These are phyloP conservation scores for Crepidodera aurea DNA, from an alignment of 2,888 invertebrate species.

Conservation along the genomic window DNA sequence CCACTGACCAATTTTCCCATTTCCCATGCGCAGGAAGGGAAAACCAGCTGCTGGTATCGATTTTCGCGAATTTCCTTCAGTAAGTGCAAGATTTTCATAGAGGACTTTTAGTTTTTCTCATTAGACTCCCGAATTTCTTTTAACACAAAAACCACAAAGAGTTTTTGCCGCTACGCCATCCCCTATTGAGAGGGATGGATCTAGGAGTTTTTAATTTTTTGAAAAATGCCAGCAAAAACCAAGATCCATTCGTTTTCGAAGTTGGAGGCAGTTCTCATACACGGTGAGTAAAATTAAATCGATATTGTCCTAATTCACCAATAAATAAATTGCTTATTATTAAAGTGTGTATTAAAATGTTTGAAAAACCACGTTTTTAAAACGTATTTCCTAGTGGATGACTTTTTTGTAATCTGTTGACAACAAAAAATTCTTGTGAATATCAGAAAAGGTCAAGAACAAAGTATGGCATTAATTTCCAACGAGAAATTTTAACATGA, in stretches of 20 bases:
- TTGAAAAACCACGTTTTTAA: too few species aligned
- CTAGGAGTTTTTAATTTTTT: constrained; percentile 29
- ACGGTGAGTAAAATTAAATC: constrained; percentile 32
- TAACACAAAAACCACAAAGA: constrained; percentile 15
- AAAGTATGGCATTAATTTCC: too few species aligned
- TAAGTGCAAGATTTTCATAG: constrained; percentile 11
- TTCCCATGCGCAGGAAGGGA: constrained; percentile 17
- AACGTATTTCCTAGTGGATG: too few species aligned
- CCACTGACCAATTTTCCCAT: constrained; percentile 5
- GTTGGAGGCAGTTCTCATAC: constrained; percentile 37
- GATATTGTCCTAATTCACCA: too few species aligned
- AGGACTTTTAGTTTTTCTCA: constrained; percentile 14
- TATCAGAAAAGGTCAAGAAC: too few species aligned
- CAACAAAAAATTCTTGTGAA: too few species aligned
- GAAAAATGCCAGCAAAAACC: constrained; percentile 37
- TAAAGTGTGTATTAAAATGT: too few species aligned
- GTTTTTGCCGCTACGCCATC: constrained; percentile 32
- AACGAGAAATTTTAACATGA: too few species aligned
- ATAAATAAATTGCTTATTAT: too few species aligned
- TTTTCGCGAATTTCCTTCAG: constrained; percentile 7
- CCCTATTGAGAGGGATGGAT: constrained; percentile 39
- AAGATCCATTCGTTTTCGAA: constrained; percentile 38
- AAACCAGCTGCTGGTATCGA: constrained; percentile 26
- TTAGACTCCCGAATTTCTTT: neutral
- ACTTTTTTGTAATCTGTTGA: too few species aligned